A percentile compares a stretch with the other conserved stretches of the same genome.
Evolutionary conservation across 2,797 vertebrate genomes (phyloP).

Genomic region (Harpagifer antarcticus): DNA sequence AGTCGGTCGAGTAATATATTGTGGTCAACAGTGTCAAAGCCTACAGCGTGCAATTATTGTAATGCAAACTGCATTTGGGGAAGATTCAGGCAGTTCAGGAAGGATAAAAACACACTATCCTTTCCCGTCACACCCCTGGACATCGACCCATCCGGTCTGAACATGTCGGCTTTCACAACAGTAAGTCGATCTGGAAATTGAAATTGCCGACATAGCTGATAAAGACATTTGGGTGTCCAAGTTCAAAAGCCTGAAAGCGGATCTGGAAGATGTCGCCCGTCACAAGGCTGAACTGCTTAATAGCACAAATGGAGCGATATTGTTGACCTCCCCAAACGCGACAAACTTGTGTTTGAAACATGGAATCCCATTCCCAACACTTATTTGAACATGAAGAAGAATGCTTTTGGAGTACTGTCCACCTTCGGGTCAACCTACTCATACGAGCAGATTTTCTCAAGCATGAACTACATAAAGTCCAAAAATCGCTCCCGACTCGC

Average conservation of each 20-base stretch:
- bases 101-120: too few relatives aligned
- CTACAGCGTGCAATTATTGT: too few relatives aligned
- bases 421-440: constrained; percentile 28
- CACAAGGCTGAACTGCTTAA: background rate
- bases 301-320: constrained; percentile 14
- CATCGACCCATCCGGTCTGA: background rate
- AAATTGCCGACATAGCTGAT: constrained; percentile 6
- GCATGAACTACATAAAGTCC: constrained; percentile 14
- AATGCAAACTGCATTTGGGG: too few relatives aligned
- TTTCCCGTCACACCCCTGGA: background rate
- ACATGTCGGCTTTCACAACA: constrained; percentile 5
- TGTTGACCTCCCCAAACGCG: constrained; percentile 3
- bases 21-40: too few relatives aligned
- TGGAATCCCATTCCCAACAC: constrained; percentile 36
- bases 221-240: constrained; percentile 19
- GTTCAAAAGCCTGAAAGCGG: background rate
- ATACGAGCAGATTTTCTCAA: constrained; percentile 13
- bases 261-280: background rate
- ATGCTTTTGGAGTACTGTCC: constrained; percentile 39
- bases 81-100: too few relatives aligned
- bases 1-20: too few relatives aligned
- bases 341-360: background rate
- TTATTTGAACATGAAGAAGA: constrained; percentile 38
- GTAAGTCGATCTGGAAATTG: background rate
- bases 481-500: background rate